Evolutionary conservation across 2,113 vertebrate species (phyloP), one percentile per base, ranked within the genome.

Genomic region (Epinephelus fuscoguttatus): DNA sequence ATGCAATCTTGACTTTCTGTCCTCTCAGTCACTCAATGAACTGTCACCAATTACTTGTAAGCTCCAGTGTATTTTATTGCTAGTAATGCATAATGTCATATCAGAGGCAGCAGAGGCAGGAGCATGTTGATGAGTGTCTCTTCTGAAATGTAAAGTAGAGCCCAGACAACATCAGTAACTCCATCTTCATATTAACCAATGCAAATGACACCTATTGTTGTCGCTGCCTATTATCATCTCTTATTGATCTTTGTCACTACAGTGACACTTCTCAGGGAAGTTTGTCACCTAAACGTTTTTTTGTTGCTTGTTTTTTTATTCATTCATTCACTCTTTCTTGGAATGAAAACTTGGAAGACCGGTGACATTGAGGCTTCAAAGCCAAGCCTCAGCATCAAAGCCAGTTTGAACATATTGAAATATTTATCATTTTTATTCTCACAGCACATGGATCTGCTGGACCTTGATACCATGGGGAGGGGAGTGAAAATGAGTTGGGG

Each of bases 361-460:
- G 50, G 90, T 93, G 94, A 94, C 93, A 93, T 84, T 94, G 94
- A 94, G 76, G 91, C 93, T 94, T 94, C 93, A 95, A 94, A 95
- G 63, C 68, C 37, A 71, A 23, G 73, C 72, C 79, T 81, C 72
- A 75, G 88, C 94, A 93, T 95, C 94, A 94, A 93, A 94, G 89
- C 63, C 72, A 80, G 85, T 91, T 94, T 88, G 88, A 94, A 90
- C 70, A 75, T 88, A 70, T 81, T 92, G 78, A 90, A 92, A 92
- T 93, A 91, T 91, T 87, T 90, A 91, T 93, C 55, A 1, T 91
- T 90, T 86, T 75, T 82, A 78, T 81, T 86, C 78, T 81, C 60
- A 71, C 80, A 68, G 86, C 87, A 85, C 64, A 92, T 61, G 80
- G 81, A 82, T 80, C 76, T 75, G 84, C 85, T 86, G 78, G 64